Percentiles rank a stretch among this genome's conserved stretches.
phyloP scores from a whole-genome alignment of 2,797 vertebrate species.

The Ambastaia sidthimunki region DNA sequence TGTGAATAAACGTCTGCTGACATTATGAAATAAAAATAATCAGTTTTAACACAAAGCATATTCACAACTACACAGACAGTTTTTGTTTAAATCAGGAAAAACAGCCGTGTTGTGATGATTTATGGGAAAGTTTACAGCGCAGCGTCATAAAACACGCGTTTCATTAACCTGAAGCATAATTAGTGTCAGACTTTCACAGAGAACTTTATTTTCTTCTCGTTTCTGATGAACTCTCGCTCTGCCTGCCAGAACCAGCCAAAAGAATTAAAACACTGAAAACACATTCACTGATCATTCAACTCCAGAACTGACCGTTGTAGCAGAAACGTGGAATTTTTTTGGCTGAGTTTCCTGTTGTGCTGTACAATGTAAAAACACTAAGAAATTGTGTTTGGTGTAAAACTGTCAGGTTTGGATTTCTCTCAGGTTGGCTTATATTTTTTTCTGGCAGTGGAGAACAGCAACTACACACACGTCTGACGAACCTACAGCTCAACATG shows the following conservation, averaged over 20 bases:
- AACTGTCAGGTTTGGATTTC: neutral
- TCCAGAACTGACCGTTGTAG: neutral
- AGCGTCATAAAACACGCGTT: neutral
- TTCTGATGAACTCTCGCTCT: neutral
- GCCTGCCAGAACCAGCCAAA: neutral
- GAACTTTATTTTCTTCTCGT: neutral
- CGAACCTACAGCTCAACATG: neutral
- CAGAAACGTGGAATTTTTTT: neutral
- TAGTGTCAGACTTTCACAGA: neutral
- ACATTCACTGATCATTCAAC: neutral
- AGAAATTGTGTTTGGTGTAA: neutral
- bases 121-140: neutral
- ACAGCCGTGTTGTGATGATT: neutral
- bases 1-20: no score
- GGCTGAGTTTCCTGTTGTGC: neutral
- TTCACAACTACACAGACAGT: no score
- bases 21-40: no score
- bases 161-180: neutral
- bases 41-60: no score
- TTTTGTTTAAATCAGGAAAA: neutral
- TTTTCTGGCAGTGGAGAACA: conserved; percentile 2
- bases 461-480: neutral
- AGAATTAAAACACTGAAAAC: neutral
- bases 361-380: no score
- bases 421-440: neutral